Percentiles rank a stretch among this genome's conserved stretches.
Conservation (phyloP, 1,140 invertebrate genomes). For the Amphibalanus amphitrite region DNA sequence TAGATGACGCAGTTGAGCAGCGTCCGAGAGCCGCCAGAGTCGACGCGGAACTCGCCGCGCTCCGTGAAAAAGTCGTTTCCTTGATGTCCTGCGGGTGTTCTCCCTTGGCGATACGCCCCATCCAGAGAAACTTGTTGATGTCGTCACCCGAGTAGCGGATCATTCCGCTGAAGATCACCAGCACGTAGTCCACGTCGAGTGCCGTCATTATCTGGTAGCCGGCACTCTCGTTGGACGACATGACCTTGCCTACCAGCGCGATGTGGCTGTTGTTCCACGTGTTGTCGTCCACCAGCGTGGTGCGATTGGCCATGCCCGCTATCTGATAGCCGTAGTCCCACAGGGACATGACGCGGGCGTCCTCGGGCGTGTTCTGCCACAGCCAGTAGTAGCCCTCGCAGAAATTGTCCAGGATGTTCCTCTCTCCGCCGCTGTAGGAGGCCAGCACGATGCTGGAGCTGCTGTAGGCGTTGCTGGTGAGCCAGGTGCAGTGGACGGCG, state of each 20-base stretch:
- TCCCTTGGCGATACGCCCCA: constrained; percentile 97
- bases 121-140: constrained; percentile 99
- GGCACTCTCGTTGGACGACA: constrained; percentile 95
- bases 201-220: constrained; percentile 95
- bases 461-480: too few relatives aligned
- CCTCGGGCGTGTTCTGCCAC: too few relatives aligned
- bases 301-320: too few relatives aligned
- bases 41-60: too few relatives aligned
- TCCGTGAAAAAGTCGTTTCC: constrained; percentile 98
- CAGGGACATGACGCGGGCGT: too few relatives aligned
- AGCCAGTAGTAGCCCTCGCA: too few relatives aligned
- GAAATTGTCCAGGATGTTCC: constrained; percentile 81
- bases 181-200: constrained; percentile 94
- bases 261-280: constrained; percentile 24
- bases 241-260: too few relatives aligned
- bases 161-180: constrained; percentile 51
- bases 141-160: constrained; percentile 94
- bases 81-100: constrained; percentile 97
- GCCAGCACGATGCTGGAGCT: too few relatives aligned
- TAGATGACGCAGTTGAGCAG: constrained; percentile 98
- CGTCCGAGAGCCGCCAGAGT: constrained; percentile 70
- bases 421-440: constrained; percentile 55
- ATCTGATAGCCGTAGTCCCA: too few relatives aligned
- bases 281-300: constrained; percentile 91
- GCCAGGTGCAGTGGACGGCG: constrained; percentile 97